Percentiles rank a stretch among this genome's conserved stretches.
phyloP scores from a whole-genome alignment of 2,888 invertebrate species.

The Chaetogeoica ovagalla region DNA sequence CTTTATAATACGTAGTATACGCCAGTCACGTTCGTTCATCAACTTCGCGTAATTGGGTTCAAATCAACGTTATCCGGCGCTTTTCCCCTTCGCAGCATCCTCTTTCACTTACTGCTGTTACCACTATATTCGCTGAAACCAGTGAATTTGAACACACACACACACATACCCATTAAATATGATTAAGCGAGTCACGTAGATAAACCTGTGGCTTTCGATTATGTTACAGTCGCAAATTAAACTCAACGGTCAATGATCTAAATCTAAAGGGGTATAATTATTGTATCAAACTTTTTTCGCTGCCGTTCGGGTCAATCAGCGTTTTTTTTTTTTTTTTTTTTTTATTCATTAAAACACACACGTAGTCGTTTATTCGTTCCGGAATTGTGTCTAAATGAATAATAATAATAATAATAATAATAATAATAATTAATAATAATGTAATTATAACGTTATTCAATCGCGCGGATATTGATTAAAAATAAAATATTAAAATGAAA shows the following conservation, averaged over 20 bases:
- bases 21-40: constrained; percentile 47
- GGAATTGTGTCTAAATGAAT: too few species aligned
- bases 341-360: too few species aligned
- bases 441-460: too few species aligned
- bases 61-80: constrained; percentile 26
- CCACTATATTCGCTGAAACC: not conserved
- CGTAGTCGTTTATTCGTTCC: too few species aligned
- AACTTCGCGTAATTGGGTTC: constrained; percentile 46
- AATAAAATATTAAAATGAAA: too few species aligned
- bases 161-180: not conserved
- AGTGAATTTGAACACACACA: constrained; percentile 19
- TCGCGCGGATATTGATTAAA: too few species aligned
- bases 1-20: not conserved
- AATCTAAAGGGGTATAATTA: too few species aligned
- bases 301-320: too few species aligned
- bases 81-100: not conserved
- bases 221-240: constrained; percentile 21
- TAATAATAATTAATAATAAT: too few species aligned
- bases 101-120: not conserved
- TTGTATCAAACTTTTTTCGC: too few species aligned
- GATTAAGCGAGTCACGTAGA: constrained; percentile 26
- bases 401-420: too few species aligned
- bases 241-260: not conserved
- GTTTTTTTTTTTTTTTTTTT: too few species aligned
- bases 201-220: constrained; percentile 44